phyloP scores from a whole-genome alignment of 2,797 vertebrate species.

The Dermochelys coriacea region DNA sequence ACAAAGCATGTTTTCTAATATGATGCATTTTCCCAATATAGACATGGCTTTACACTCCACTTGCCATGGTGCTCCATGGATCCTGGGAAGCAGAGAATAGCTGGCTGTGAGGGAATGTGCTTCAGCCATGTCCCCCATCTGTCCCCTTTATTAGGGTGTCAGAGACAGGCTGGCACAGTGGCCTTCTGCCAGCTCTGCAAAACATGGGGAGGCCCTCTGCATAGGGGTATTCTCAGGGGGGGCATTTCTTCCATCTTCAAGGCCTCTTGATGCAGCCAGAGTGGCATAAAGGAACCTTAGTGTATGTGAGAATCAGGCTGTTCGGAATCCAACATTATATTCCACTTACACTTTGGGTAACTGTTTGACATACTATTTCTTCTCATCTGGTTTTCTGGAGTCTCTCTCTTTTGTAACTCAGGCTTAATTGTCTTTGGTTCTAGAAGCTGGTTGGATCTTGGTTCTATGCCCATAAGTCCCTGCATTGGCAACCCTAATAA shows the following conservation, averaged over 20 bases:
- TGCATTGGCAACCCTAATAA: not conserved
- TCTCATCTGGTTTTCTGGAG: not conserved
- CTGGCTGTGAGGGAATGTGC: not conserved
- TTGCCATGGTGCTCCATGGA: not conserved
- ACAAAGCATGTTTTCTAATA: not conserved
- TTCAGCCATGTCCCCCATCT: not conserved
- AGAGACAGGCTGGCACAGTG: not conserved
- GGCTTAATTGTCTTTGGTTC: not conserved
- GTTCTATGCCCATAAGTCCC: accelerated
- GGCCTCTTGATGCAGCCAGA: not conserved
- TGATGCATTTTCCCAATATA: not conserved
- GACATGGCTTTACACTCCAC: not conserved
- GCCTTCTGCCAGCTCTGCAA: not conserved
- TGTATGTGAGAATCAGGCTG: not conserved
- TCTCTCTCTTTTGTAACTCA: accelerated
- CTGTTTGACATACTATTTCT: not conserved
- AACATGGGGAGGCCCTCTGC: not conserved
- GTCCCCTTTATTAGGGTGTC: not conserved
- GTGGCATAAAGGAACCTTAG: not conserved
- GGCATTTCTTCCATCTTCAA: not conserved
- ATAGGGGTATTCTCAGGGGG: not conserved
- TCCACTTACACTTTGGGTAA: accelerated
- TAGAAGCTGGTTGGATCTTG: not conserved
- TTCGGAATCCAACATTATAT: not conserved
- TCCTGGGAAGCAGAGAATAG: not conserved